Conservation (phyloP, 2,113 vertebrate species). For the Odontophorus gujanensis region DNA sequence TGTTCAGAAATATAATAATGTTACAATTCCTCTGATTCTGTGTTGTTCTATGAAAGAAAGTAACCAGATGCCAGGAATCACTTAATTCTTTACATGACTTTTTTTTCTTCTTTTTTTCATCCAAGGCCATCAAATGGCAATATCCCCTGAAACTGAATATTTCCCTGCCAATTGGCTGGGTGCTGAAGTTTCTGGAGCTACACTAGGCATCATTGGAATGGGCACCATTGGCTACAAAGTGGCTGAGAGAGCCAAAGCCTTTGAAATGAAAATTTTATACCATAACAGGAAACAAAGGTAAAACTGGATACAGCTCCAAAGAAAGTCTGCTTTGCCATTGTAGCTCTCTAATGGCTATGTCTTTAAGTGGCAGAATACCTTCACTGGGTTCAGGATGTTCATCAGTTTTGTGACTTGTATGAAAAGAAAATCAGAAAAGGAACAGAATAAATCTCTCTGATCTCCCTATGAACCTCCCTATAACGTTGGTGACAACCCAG, state of each 20-base stretch:
- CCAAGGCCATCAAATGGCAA: conserved; percentile 68
- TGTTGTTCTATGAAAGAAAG: background rate
- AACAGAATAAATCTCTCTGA: background rate
- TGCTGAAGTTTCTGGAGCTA: conserved; percentile 65
- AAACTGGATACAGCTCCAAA: background rate
- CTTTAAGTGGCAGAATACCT: background rate
- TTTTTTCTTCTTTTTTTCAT: background rate
- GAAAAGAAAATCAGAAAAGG: background rate
- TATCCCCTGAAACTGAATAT: conserved; percentile 42
- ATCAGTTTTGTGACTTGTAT: background rate
- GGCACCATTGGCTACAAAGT: conserved; percentile 77
- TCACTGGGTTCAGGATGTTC: background rate
- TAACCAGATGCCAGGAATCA: background rate
- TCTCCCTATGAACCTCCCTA: rapidly evolving
- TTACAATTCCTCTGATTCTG: background rate
- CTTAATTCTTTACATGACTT: background rate
- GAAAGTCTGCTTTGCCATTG: background rate
- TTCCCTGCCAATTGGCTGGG: conserved; percentile 67
- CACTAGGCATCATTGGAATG: conserved; percentile 79
- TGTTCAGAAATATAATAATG: background rate
- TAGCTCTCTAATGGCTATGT: no score
- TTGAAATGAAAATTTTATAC: conserved; percentile 82
- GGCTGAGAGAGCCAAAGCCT: conserved; percentile 74
- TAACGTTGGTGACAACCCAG: background rate
- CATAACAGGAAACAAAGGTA: conserved; percentile 79